Evolutionary conservation across 2,888 invertebrate species (phyloP), one percentile per base, ranked within the genome.

Genomic region (Seira ritae): DNA sequence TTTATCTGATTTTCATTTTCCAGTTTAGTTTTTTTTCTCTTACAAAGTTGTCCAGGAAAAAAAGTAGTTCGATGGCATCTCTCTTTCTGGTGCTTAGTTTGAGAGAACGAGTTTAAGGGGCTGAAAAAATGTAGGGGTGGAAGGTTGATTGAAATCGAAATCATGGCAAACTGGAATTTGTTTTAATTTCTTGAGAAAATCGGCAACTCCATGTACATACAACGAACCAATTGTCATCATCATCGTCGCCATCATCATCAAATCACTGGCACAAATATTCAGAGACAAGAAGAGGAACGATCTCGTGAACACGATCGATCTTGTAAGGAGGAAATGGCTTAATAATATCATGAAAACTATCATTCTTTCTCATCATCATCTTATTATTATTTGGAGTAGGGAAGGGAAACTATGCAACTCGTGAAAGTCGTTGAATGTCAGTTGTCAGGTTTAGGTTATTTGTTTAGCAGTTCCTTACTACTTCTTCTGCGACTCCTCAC

Each of bases 391-490:
- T 84, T 74, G 70, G 70, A 74, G 77, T 83, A 74, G 62, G 67
- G 2, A 31, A 4, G 12, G 65, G 10, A 19, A 65, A 19, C n/a
- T 31, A 8, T 31, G 31, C 8, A 73, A 77, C 82, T 75, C 70
- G 67, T 79, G 74, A 79, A 79, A 79, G 78, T 82, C 82, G 82
- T 82, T 77, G 82, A 77, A 72, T 82, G 82, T 82, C 82, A 82
- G 77, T 82, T 84, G 84, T 78, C 78, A 79, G 84, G 84, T 79
- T 78, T 84, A 66, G 70, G 75, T 79, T 84, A 83, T 83, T 83
- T 83, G 73, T 83, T 77, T 83, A 83, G 83, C 78, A 77, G 72
- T 78, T 67, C 67, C 62, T 77, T 10, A 12, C 68, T 10, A 70
- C 70, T 70, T 10, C 6, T 24, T 6, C 42, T 46, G 22, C 17